Evolutionary conservation across 2,113 vertebrate genomes (phyloP).

Genomic region (Hucho hucho): DNA sequence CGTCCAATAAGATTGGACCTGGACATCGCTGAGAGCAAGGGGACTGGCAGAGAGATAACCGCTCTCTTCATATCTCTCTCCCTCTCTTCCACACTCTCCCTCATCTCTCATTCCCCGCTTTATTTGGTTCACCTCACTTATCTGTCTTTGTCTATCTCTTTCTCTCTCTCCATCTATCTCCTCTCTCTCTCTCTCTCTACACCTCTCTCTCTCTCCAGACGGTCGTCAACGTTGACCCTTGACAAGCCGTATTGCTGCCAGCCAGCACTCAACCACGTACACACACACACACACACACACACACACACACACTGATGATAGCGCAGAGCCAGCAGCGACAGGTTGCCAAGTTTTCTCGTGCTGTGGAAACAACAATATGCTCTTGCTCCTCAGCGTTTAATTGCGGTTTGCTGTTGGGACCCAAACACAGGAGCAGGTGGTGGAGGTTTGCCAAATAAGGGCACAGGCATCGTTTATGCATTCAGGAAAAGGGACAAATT

Average conservation of each 20-base stretch:
- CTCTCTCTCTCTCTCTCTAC: not conserved
- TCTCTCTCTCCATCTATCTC: too few relatives aligned
- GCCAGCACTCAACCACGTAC: not conserved
- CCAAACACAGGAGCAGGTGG: not conserved
- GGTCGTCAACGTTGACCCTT: conserved; percentile 17
- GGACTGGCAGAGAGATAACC: too few relatives aligned
- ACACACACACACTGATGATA: not conserved
- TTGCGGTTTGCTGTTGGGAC: not conserved
- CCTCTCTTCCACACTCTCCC: too few relatives aligned
- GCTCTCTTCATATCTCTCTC: too few relatives aligned
- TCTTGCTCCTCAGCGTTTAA: conserved; percentile 8
- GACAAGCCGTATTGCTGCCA: not conserved
- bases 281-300: conserved; percentile 2
- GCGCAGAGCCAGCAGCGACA: not conserved
- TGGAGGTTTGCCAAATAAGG: not conserved
- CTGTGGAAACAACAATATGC: not conserved
- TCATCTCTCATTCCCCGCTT: too few relatives aligned
- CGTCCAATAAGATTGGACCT: too few relatives aligned
- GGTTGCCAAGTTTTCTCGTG: conserved; percentile 3
- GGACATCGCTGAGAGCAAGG: too few relatives aligned
- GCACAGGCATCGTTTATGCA: not conserved
- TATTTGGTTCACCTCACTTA: too few relatives aligned
- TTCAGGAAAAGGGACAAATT: conserved; percentile 4
- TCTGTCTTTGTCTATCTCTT: too few relatives aligned
- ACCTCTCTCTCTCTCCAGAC: conserved; percentile 3